A percentile compares a stretch with the other conserved stretches of the same genome.
These are phyloP conservation scores for Pteropus rufus DNA, from an alignment of 2,797 vertebrate genomes.

Conservation along the genomic window DNA sequence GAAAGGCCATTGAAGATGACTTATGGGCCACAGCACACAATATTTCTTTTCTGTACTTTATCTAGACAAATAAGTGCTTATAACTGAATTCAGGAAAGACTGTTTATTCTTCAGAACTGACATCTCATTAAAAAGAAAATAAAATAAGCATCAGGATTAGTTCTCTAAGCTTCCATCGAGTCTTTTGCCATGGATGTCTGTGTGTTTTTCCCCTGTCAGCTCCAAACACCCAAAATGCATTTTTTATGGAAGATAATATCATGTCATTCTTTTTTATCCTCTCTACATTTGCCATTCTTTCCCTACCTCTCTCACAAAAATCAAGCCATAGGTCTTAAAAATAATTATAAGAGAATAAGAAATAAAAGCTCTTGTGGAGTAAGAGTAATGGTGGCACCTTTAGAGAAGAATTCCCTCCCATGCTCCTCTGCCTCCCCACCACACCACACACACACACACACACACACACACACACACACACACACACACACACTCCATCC, in stretches of 20 bases:
- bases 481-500: background rate
- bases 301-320: background rate
- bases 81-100: conserved; percentile 80
- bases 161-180: conserved; percentile 79
- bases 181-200: conserved; percentile 71
- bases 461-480: too few species aligned
- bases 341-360: conserved; percentile 16
- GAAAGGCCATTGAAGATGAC: conserved; percentile 79
- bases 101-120: conserved; percentile 84
- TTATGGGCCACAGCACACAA: conserved; percentile 71
- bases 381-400: background rate
- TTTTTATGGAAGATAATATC: conserved; percentile 66
- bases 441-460: too few species aligned
- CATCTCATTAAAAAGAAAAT: conserved; percentile 84
- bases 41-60: conserved; percentile 83
- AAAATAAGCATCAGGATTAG: conserved; percentile 83
- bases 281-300: background rate
- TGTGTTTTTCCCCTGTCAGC: conserved; percentile 53
- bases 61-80: conserved; percentile 82
- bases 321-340: background rate
- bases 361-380: background rate
- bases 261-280: background rate
- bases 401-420: background rate
- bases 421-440: too few species aligned
- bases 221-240: conserved; percentile 63